Evolutionary conservation across 64 coral and sea anemone species (phyloP).

Genomic region (Astreopora myriophthalma): DNA sequence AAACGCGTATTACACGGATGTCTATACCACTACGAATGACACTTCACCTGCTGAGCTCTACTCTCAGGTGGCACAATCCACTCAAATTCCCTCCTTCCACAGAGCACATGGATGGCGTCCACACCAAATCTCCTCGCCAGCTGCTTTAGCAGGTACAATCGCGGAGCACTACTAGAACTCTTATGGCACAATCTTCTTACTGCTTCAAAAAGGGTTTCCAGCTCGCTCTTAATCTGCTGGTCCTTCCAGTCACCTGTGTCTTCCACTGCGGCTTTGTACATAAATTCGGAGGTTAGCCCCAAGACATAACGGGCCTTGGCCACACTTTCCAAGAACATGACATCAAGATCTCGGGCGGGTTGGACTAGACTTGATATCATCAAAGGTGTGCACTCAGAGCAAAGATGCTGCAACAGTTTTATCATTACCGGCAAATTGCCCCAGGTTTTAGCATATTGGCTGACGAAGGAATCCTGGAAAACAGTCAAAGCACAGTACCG

Average conservation of each 20-base stretch:
- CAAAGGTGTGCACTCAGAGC: slow-evolving; percentile 1
- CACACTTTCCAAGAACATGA: slow-evolving; percentile 31
- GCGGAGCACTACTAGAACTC: neutral
- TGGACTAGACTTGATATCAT: neutral
- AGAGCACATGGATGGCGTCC: slow-evolving; percentile 8
- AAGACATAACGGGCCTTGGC: slow-evolving; percentile 32
- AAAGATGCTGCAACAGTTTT: slow-evolving; percentile 12
- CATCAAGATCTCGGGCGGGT: slow-evolving; percentile 7
- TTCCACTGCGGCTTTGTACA: slow-evolving; percentile 9
- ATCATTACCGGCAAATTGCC: slow-evolving; percentile 6
- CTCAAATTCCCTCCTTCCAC: neutral
- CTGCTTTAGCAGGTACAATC: slow-evolving; percentile 52
- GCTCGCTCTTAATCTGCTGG: neutral
- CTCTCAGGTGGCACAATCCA: slow-evolving; percentile 55
- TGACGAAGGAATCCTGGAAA: slow-evolving; percentile 11
- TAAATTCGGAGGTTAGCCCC: slow-evolving; percentile 1
- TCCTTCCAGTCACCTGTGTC: neutral
- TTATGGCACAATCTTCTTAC: neutral
- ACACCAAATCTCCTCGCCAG: slow-evolving; percentile 51
- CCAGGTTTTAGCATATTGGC: neutral
- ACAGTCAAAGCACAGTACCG: neutral
- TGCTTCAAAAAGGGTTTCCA: slow-evolving; percentile 12
- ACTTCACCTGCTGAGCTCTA: slow-evolving; percentile 38
- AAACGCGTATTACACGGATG: too few relatives aligned
- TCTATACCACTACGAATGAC: neutral